Evolutionary conservation across 1,140 invertebrate genomes (phyloP).

Genomic region (Cotesia glomerata): DNA sequence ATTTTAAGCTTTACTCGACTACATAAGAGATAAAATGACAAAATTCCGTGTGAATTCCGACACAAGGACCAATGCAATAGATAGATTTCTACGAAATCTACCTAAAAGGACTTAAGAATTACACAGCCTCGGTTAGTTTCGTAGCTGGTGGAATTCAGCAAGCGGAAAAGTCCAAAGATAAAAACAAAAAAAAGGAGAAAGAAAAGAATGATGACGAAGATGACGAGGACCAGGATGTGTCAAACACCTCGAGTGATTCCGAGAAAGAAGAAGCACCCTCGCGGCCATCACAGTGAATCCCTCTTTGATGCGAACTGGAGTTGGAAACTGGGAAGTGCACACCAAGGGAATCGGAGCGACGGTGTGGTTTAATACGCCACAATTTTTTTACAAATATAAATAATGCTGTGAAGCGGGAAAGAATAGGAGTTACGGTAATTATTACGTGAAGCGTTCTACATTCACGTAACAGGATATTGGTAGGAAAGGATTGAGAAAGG

Average conservation of each 20-base stretch:
- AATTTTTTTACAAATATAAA: too few species aligned
- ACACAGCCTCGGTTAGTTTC: slow-evolving; percentile 85
- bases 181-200: slow-evolving; percentile 59
- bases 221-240: slow-evolving; percentile 34
- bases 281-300: slow-evolving; percentile 53
- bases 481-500: too few species aligned
- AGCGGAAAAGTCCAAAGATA: slow-evolving; percentile 75
- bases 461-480: too few species aligned
- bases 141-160: slow-evolving; percentile 91
- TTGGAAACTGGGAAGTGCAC: slow-evolving; percentile 92
- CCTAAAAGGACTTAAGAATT: slow-evolving; percentile 72
- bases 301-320: slow-evolving; percentile 67
- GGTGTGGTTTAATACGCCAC: too few species aligned
- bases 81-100: too few species aligned
- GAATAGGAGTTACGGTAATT: too few species aligned
- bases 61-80: too few species aligned
- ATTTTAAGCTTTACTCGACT: too few species aligned
- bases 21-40: too few species aligned
- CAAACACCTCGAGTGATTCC: slow-evolving; percentile 59
- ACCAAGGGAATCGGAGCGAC: slow-evolving; percentile 96
- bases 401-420: too few species aligned
- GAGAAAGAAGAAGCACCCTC: slow-evolving; percentile 51
- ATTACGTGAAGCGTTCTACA: too few species aligned
- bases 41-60: too few species aligned
- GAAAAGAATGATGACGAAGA: slow-evolving; percentile 62